Base-by-base conservation (phyloP, 1,140 invertebrate genomes). In the Rhopalosiphum padi region DNA sequence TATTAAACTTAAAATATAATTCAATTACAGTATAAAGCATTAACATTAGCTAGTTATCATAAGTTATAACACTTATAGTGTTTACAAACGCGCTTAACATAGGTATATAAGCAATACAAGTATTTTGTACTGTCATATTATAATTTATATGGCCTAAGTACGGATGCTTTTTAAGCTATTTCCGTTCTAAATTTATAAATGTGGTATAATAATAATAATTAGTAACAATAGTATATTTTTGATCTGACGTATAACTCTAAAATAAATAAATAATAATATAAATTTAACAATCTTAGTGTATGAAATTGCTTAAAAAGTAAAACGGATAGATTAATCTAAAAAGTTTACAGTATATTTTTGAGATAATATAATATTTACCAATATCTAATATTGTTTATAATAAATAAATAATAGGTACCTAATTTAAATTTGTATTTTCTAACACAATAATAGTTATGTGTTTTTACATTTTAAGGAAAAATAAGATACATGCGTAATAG, bases 151-250 rank as follows among this genome's bases (percentile, higher is more conserved):
- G 30, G 11, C n/a, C 60, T 77, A 77, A 77, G n/a, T 77, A n/a
- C 30, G 60, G 60, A n/a, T 77, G 60, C n/a, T 77, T n/a, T 18
- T n/a, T 77, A 77, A 77, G n/a, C 30, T 77, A n/a, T 77, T 77
- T n/a, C 30, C 60, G 30, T n/a, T n/a, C 60, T n/a, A n/a, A n/a
- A 77, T 77, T 4, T 77, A 77, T 77, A 77, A 18, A 77, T 77
- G 18, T 77, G 15, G 60, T 51, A 51, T 51, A 18, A 77, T 77
- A 77, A n/a, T 68, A 68, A 77, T 77, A n/a, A 77, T 77, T 77
- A 77, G 18, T 77, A 77, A 77, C 60, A 77, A 77, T 77, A n/a
- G 60, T 77, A 77, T 77, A n/a, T n/a, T 77, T 77, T n/a, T 77
- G 60, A 18, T 18, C 60, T 77, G 60, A 77, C n/a, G 0, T 77